phyloP scores from a whole-genome alignment of 1,140 invertebrate species.

The Himalopsyche phryganea region DNA sequence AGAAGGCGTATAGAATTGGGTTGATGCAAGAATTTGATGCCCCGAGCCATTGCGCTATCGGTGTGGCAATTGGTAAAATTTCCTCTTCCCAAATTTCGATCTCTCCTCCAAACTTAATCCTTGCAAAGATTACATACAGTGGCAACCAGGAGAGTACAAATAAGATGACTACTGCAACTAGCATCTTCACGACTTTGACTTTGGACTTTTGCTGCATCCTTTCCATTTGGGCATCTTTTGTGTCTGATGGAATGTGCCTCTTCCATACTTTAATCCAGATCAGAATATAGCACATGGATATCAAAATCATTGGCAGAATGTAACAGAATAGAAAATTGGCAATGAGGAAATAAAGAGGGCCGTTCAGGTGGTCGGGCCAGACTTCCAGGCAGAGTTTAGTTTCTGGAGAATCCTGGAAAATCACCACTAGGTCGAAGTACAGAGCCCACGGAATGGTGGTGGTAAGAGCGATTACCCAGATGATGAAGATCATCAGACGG shows the following conservation, averaged over 20 bases:
- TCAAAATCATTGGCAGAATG: conserved; percentile 86
- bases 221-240: conserved; percentile 88
- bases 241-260: conserved; percentile 82
- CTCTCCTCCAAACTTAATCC: conserved; percentile 76
- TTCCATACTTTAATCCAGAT: conserved; percentile 92
- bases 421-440: conserved; percentile 79
- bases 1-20: conserved; percentile 95
- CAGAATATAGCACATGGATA: conserved; percentile 86
- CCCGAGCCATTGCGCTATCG: conserved; percentile 94
- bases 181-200: conserved; percentile 94
- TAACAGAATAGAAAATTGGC: conserved; percentile 89
- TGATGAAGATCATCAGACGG: conserved; percentile 81
- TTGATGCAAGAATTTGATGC: conserved; percentile 96
- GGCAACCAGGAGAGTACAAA: conserved; percentile 95
- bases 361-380: conserved; percentile 78
- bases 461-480: conserved; percentile 83
- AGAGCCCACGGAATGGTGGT: conserved; percentile 86
- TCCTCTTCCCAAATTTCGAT: conserved; percentile 72
- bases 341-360: conserved; percentile 81
- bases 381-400: conserved; percentile 75
- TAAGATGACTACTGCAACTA: conserved; percentile 89
- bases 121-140: conserved; percentile 84
- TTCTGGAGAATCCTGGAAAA: conserved; percentile 67
- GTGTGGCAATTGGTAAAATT: conserved; percentile 75
- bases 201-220: conserved; percentile 89